phyloP scores from a whole-genome alignment of 2,113 vertebrate species.

The Eulemur macaco region DNA sequence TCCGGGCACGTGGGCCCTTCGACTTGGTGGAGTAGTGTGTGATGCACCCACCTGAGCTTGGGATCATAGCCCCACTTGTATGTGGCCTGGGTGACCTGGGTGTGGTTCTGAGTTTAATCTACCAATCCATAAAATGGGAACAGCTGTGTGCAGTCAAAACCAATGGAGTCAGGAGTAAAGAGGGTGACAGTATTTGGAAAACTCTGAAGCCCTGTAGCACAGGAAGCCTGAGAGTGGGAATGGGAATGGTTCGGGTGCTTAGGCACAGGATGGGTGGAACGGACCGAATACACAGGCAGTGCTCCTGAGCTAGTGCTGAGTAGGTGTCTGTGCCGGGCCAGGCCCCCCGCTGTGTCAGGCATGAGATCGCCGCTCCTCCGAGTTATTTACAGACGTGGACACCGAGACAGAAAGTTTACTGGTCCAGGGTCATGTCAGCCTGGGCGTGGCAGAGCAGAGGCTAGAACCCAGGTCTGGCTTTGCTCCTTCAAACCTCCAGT shows the following conservation, averaged over 20 bases:
- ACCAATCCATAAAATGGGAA: background rate
- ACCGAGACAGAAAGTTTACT: background rate
- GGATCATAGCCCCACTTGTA: background rate
- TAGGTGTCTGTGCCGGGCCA: background rate
- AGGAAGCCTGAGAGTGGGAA: background rate
- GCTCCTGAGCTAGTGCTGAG: background rate
- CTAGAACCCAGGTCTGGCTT: background rate
- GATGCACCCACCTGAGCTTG: background rate
- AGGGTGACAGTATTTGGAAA: background rate
- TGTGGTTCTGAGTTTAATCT: background rate
- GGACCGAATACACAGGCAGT: accelerated
- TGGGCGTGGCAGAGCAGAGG: background rate
- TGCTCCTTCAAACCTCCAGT: background rate
- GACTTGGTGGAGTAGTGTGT: background rate
- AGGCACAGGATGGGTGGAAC: background rate
- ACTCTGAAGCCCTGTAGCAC: background rate
- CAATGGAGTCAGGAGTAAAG: background rate
- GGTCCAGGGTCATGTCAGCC: background rate
- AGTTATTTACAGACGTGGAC: background rate
- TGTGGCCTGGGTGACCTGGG: background rate
- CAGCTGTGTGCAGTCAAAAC: too few species aligned
- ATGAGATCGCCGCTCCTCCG: background rate
- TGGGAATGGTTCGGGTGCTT: background rate
- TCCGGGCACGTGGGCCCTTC: background rate
- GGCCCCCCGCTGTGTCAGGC: background rate